Base-by-base conservation (phyloP, 2,797 vertebrate genomes). In the Hydrocynus forskahlii region DNA sequence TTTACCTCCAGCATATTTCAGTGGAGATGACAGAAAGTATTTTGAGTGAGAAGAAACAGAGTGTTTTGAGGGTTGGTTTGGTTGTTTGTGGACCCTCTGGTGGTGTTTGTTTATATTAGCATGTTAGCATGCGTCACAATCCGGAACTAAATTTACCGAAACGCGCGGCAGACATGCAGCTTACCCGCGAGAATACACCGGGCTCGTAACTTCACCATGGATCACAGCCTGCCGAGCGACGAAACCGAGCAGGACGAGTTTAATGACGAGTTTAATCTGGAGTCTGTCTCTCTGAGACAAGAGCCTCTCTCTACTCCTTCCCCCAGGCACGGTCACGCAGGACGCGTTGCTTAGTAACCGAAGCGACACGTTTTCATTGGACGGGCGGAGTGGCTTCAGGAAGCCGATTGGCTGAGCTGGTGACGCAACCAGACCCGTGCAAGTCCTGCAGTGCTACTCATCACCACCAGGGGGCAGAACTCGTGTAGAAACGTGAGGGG, bases 121-220 rank as follows among this genome's bases (percentile, higher is more conserved):
- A 43, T 4, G 40, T 43, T 43, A 43, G 40, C 8, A 43, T 43
- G 40, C 4, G 40, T 4, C 40, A 43, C 40, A 43, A 43, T 8
- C 40, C 45, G 45, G 1, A 4, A 12, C 10, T 7, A 10, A 48
- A 21, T 57, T 1, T 7, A 63, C 10, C 35, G 16, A 38, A 40
- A 66, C 63, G 38, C 25, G 1, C 62, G 9, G 3, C 4, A 7
- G 8, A 67, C 35, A 67, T n/a, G 64, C 35, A 43, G 7, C 83
- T 90, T 90, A 95, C 94, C 94, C 72, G 93, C 82, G 43, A 95
- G 80, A 80, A 95, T 85, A 87, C 94, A 95, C 40, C 89, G 90
- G 25, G 94, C 91, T 83, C 95, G 91, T 80, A 95, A 68, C 80
- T 94, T 95, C 88, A 94, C 94, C 94, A 95, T 95, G 0, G 25